Conservation (phyloP, 92 coral and sea anemone species). For the Epizoanthus fatuus region DNA sequence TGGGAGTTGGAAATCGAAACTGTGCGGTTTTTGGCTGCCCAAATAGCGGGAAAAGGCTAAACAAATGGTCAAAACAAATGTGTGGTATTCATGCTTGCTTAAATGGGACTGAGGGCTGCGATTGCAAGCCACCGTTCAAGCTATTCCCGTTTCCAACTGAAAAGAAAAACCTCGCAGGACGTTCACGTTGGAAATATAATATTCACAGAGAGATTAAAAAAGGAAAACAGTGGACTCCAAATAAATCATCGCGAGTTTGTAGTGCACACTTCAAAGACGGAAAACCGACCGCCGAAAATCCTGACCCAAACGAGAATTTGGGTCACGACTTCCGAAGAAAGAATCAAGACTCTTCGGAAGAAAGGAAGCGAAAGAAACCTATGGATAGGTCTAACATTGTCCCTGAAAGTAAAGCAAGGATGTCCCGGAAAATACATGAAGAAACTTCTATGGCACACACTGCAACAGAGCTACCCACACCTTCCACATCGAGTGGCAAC, state of each 20-base stretch:
- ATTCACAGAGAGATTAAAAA: background rate
- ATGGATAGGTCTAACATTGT: too few relatives aligned
- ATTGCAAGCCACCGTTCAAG: constrained; percentile 70
- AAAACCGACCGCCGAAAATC: constrained; percentile 45
- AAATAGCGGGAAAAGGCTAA: constrained; percentile 58
- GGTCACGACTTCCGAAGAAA: too few relatives aligned
- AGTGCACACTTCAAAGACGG: constrained; percentile 42
- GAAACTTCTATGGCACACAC: too few relatives aligned
- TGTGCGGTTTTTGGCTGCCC: constrained; percentile 68
- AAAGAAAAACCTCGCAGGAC: constrained; percentile 31
- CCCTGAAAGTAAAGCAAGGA: too few relatives aligned
- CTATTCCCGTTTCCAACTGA: constrained; percentile 69
- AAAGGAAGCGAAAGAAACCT: too few relatives aligned
- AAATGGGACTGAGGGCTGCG: constrained; percentile 52
- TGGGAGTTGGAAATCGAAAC: constrained; percentile 56
- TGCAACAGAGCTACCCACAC: too few relatives aligned
- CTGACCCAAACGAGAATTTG: background rate
- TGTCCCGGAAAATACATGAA: too few relatives aligned
- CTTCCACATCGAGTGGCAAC: too few relatives aligned
- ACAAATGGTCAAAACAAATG: constrained; percentile 49
- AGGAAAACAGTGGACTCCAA: constrained; percentile 48
- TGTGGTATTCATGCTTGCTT: constrained; percentile 48
- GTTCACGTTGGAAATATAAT: background rate
- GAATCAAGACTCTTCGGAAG: too few relatives aligned
- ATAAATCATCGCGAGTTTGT: constrained; percentile 45